phyloP scores from a whole-genome alignment of 2,888 invertebrate genomes.

The Ecdyonurus torrentis region DNA sequence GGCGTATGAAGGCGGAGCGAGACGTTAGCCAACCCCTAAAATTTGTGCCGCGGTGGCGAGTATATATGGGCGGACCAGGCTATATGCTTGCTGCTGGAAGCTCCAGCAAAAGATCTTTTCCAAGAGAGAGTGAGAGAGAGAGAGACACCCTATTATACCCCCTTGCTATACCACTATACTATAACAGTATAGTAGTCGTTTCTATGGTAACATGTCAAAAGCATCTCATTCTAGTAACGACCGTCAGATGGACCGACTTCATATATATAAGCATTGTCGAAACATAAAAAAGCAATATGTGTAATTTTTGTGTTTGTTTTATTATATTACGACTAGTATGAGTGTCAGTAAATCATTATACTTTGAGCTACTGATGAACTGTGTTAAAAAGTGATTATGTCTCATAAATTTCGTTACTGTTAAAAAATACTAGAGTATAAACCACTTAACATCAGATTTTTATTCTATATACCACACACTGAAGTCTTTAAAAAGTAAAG shows the following conservation, averaged over 20 bases:
- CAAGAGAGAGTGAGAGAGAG: not conserved
- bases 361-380: not conserved
- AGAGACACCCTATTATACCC: not conserved
- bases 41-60: not conserved
- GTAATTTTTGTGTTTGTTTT: not conserved
- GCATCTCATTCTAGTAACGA: not conserved
- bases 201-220: not conserved
- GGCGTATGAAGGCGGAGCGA: not conserved
- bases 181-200: not conserved
- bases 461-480: too few species aligned
- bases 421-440: too few species aligned
- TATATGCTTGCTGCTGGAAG: too few species aligned
- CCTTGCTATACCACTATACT: not conserved
- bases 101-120: too few species aligned
- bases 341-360: not conserved
- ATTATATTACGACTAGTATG: too few species aligned
- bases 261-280: too few species aligned
- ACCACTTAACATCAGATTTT: too few species aligned
- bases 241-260: not conserved
- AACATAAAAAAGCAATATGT: not conserved
- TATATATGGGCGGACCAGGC: not conserved
- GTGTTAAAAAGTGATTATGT: not conserved
- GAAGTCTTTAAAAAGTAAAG: too few species aligned
- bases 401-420: not conserved
- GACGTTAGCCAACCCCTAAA: not conserved